Conservation (phyloP, 1,140 invertebrate genomes). For the Vollenhovia emeryi region DNA sequence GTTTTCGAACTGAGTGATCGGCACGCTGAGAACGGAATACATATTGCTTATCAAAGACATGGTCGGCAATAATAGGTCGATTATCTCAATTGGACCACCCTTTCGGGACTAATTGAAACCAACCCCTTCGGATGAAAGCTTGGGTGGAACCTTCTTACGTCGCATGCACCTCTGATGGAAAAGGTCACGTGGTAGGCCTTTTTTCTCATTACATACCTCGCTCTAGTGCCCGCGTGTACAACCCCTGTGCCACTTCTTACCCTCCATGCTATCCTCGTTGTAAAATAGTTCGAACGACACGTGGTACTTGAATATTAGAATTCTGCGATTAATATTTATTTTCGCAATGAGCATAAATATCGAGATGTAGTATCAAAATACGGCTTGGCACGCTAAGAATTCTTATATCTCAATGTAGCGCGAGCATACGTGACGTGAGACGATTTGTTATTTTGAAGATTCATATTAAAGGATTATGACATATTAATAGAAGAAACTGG, state of each 20-base stretch:
- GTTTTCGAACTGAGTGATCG: neutral
- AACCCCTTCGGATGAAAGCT: neutral
- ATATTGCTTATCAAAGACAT: neutral
- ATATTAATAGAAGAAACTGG: neutral
- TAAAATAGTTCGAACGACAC: constrained; percentile 70
- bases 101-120: neutral
- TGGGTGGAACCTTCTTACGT: constrained; percentile 61
- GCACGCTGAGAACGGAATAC: neutral
- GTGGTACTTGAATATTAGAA: constrained; percentile 18
- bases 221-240: neutral
- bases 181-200: constrained; percentile 76
- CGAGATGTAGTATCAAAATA: neutral
- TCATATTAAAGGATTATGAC: neutral
- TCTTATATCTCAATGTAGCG: neutral
- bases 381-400: neutral
- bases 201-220: constrained; percentile 64
- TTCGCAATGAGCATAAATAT: neutral
- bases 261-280: constrained; percentile 56
- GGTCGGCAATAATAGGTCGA: neutral
- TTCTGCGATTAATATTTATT: neutral
- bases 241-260: constrained; percentile 46
- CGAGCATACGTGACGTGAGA: neutral
- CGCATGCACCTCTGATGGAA: constrained; percentile 73
- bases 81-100: neutral
- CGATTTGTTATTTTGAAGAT: neutral